Conservation (phyloP, 1,140 invertebrate species). For the Drosophila arizonae region DNA sequence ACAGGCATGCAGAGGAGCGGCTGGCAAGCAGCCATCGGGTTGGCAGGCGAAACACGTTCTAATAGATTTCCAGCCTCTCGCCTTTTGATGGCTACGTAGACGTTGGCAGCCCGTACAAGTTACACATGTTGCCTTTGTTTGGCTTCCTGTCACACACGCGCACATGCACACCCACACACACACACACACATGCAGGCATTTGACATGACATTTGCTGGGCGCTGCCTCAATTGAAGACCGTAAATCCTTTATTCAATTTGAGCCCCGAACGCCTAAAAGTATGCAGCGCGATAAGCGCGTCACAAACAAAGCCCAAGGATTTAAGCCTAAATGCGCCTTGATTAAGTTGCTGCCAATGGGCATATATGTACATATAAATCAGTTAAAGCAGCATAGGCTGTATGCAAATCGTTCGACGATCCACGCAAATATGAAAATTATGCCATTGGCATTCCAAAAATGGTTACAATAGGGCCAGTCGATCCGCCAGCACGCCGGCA, state of each 20-base stretch:
- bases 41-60: slow-evolving; percentile 77
- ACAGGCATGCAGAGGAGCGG: slow-evolving; percentile 29
- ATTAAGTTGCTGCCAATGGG: slow-evolving; percentile 53
- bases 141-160: slow-evolving; percentile 71
- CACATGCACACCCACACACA: slow-evolving; percentile 40
- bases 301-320: slow-evolving; percentile 57
- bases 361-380: slow-evolving; percentile 55
- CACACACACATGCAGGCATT: slow-evolving; percentile 32
- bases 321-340: slow-evolving; percentile 64
- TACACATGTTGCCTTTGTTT: slow-evolving; percentile 80
- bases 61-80: slow-evolving; percentile 78
- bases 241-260: slow-evolving; percentile 78
- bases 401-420: slow-evolving; percentile 63
- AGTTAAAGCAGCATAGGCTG: slow-evolving; percentile 17
- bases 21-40: slow-evolving; percentile 45
- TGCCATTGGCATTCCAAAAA: slow-evolving; percentile 51
- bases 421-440: slow-evolving; percentile 69
- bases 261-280: slow-evolving; percentile 57
- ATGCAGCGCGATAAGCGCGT: slow-evolving; percentile 68
- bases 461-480: slow-evolving; percentile 44
- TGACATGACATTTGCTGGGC: slow-evolving; percentile 65
- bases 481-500: slow-evolving; percentile 27
- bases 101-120: slow-evolving; percentile 67
- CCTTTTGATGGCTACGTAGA: slow-evolving; percentile 55
- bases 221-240: slow-evolving; percentile 58